Evolutionary conservation across 2,113 vertebrate genomes (phyloP), one percentile per base, ranked within the genome.

Genomic region (Tragelaphus strepsiceros): DNA sequence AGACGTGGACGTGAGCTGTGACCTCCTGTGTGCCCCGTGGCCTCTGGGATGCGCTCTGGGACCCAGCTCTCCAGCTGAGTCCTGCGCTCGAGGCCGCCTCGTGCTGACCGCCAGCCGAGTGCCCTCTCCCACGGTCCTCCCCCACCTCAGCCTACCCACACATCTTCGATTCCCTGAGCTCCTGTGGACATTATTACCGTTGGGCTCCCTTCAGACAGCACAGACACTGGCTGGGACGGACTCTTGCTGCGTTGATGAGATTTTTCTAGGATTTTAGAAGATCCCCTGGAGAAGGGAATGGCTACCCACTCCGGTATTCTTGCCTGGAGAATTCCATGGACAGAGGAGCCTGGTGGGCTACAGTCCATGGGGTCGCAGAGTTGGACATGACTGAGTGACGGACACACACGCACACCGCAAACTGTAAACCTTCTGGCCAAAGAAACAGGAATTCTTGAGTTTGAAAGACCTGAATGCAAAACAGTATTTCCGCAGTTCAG

Each of bases 51-150:
- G 14, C 32, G 10, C 21, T 43, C 4, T 28, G 28, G 58, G n/a
- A 59, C 11, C 74, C 39, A 46, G 74, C 56, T 22, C 22, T 49
- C 39, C 16, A 86, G 21, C 15, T 17, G 21, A 43, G 19, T 19
- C 62, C 30, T 2, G 12, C 58, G 39, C 61, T 54, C 1, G 26
- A 51, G 90, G 30, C 14, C 21, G 35, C 56, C 6, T 32, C 13
- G 2, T 15, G 28, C 30, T 49, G 21, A 13, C 9, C 1, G 1
- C 14, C 54, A 26, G 39, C 54, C 0, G 2, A 53, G 30, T 26
- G 67, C 5, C 71, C 15, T n/a, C 14, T 32, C 24, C 53, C 87
- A 35, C 2, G 1, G 3, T 56, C 19, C 19, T 39, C n/a, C 35
- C 24, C 15, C 21, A 6, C 30, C 30, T 16, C 21, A n/a, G 53